Conservation (phyloP, 2,113 vertebrate species). For the Myiozetetes cayanensis region DNA sequence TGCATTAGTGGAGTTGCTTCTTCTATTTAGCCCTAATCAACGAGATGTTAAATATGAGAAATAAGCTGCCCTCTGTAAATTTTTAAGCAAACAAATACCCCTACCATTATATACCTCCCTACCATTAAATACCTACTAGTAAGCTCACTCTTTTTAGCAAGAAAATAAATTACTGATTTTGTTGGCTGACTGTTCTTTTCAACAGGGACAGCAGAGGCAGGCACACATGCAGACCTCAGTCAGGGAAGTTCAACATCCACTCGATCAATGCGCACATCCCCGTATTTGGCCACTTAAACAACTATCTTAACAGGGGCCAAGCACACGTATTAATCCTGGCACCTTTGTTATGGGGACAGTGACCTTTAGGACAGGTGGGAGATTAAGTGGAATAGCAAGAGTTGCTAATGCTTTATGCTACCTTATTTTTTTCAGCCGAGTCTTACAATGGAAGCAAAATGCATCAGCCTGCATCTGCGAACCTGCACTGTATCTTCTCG, state of each 20-base stretch:
- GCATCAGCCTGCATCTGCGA: neutral
- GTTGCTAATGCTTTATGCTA: neutral
- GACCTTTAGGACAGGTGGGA: neutral
- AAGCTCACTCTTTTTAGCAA: neutral
- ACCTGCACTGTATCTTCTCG: neutral
- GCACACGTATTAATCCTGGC: neutral
- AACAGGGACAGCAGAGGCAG: accelerated
- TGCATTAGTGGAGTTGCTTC: neutral
- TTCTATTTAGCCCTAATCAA: neutral
- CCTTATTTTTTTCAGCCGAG: neutral
- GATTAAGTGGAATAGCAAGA: neutral
- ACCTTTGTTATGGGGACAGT: neutral
- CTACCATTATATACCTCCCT: neutral
- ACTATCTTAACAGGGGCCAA: neutral
- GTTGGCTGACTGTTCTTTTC: neutral
- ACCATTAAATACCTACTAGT: neutral
- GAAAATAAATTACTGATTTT: neutral
- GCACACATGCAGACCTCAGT: accelerated
- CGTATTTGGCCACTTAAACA: neutral
- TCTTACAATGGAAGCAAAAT: neutral
- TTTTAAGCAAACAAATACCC: neutral
- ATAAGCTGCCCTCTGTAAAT: neutral
- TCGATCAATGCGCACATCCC: accelerated
- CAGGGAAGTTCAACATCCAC: neutral
- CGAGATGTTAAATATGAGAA: neutral